Evolutionary conservation across 2,888 invertebrate genomes (phyloP).

Genomic region (Hesperia comma): DNA sequence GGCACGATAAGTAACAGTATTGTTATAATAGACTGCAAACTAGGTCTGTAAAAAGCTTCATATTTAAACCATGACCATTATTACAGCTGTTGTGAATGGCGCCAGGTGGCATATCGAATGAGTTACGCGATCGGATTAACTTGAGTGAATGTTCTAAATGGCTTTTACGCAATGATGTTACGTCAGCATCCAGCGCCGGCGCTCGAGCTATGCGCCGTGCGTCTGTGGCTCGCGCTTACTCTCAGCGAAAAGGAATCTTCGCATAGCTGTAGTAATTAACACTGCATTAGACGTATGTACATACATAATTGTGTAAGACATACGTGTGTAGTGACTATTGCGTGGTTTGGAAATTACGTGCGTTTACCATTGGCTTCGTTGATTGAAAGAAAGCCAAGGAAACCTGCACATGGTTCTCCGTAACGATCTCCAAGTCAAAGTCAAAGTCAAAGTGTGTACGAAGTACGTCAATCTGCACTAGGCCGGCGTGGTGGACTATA

Average conservation of each 20-base stretch:
- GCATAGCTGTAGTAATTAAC: conserved; percentile 2
- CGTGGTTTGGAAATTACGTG: no score
- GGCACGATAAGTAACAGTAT: no score
- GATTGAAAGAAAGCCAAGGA: not conserved
- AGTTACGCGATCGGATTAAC: conserved; percentile 32
- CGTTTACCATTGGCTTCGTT: not conserved
- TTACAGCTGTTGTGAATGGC: conserved; percentile 19
- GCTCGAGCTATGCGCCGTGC: conserved; percentile 18
- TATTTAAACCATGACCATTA: conserved; percentile 4
- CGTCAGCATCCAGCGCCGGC: conserved; percentile 16
- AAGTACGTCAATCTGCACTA: no score
- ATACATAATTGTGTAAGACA: not conserved
- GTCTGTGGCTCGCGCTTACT: not conserved
- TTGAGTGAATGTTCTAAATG: conserved; percentile 27
- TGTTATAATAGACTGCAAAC: no score
- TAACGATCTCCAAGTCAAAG: no score
- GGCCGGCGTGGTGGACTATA: no score
- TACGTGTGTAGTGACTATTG: not conserved
- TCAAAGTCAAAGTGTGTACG: no score
- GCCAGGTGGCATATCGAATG: conserved; percentile 29
- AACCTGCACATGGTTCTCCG: no score
- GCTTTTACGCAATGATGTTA: conserved; percentile 31
- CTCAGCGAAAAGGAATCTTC: not conserved
- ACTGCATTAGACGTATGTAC: not conserved
- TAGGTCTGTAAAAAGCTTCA: not conserved